Percentiles rank a stretch among this genome's conserved stretches.
phyloP scores from a whole-genome alignment of 2,888 invertebrate genomes.

The Lottia gigantea region DNA sequence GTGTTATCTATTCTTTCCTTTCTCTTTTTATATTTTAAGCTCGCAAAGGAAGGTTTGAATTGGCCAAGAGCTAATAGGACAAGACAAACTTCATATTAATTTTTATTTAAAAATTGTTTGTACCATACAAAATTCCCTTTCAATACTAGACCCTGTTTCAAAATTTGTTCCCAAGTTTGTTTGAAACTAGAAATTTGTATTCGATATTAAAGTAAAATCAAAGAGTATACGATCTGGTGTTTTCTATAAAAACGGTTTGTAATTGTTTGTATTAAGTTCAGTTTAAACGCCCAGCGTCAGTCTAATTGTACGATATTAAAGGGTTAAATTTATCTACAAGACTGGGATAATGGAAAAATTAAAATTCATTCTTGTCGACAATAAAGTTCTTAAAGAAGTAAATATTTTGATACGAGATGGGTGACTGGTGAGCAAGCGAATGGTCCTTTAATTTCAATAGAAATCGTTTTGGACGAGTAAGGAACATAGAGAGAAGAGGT shows the following conservation, averaged over 20 bases:
- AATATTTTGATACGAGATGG: constrained; percentile 7
- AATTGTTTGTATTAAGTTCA: constrained; percentile 1
- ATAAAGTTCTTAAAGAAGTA: neutral
- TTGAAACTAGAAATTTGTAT: neutral
- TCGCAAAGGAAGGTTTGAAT: too few relatives aligned
- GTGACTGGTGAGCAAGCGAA: neutral
- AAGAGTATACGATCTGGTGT: neutral
- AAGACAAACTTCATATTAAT: too few relatives aligned
- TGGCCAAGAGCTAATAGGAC: too few relatives aligned
- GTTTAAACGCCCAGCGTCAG: neutral
- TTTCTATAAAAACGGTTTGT: neutral
- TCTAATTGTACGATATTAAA: neutral
- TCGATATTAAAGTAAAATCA: neutral
- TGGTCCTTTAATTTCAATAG: constrained; percentile 5
- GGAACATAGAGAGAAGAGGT: neutral
- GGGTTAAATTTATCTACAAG: neutral
- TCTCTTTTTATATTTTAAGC: too few relatives aligned
- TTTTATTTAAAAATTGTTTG: too few relatives aligned
- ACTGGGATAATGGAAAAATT: neutral
- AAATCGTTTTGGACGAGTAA: neutral
- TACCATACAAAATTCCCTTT: neutral
- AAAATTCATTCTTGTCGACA: neutral
- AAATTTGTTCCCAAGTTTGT: neutral
- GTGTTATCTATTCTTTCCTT: too few relatives aligned
- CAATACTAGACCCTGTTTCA: neutral